Evolutionary conservation across 2,113 vertebrate species (phyloP).

Genomic region (Perca fluviatilis): DNA sequence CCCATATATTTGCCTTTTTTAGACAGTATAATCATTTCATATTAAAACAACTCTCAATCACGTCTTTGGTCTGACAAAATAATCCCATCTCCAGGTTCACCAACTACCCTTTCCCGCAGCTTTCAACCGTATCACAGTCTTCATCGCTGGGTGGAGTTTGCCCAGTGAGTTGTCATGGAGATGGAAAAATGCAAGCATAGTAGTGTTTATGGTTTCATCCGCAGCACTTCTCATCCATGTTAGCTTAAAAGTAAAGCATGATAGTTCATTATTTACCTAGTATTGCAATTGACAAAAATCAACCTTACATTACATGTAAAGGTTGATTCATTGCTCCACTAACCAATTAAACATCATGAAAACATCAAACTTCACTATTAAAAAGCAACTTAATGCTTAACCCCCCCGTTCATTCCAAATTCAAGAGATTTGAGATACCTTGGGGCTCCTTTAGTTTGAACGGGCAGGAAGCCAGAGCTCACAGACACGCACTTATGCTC

Average conservation of each 20-base stretch:
- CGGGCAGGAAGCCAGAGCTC: conserved; percentile 40
- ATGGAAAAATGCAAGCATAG: no score
- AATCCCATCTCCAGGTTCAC: no score
- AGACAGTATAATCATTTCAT: no score
- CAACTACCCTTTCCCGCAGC: not conserved
- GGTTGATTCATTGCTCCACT: not conserved
- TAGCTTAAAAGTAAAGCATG: no score
- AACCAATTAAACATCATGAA: not conserved
- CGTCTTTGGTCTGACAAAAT: no score
- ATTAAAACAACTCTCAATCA: no score
- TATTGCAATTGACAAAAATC: not conserved
- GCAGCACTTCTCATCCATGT: no score
- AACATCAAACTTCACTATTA: conserved; percentile 8
- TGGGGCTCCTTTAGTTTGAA: conserved; percentile 27
- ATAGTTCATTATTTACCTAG: not conserved
- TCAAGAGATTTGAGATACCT: conserved; percentile 38
- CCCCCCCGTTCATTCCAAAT: conserved; percentile 15
- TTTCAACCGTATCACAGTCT: not conserved
- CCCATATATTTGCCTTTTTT: no score
- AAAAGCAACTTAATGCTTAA: conserved; percentile 24
- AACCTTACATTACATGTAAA: no score
- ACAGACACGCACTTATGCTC: conserved; percentile 24
- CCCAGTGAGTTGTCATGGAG: no score
- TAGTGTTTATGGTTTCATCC: no score
- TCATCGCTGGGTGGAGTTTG: not conserved